A percentile compares a stretch with the other conserved stretches of the same genome.
Conservation (phyloP, 2,113 vertebrate species). For the Arenaria interpres region DNA sequence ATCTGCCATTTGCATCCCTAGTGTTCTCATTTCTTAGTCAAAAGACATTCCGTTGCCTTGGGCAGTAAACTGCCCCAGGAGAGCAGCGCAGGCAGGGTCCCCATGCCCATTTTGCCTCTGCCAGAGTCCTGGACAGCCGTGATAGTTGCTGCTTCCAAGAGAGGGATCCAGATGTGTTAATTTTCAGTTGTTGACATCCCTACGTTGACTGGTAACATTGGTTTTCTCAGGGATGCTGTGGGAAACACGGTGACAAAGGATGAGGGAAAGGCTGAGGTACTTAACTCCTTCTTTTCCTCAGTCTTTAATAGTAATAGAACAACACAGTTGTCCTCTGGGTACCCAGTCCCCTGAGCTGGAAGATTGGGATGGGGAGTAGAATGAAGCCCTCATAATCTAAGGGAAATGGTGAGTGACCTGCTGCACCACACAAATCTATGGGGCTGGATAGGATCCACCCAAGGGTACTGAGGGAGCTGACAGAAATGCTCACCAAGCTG, state of each 20-base stretch:
- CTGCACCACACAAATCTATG: neutral
- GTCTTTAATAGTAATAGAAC: neutral
- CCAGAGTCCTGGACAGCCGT: neutral
- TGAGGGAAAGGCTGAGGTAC: neutral
- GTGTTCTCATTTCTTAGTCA: neutral
- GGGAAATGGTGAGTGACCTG: neutral
- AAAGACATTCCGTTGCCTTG: rapidly evolving
- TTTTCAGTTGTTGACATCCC: neutral
- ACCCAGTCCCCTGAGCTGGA: neutral
- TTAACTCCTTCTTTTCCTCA: neutral
- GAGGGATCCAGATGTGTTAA: neutral
- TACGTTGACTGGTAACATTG: neutral
- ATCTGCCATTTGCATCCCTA: neutral
- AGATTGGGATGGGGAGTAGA: neutral
- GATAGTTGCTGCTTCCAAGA: neutral
- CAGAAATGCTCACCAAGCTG: neutral
- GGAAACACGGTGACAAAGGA: neutral
- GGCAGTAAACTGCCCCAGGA: neutral
- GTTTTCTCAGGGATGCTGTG: neutral
- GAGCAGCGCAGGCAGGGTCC: neutral
- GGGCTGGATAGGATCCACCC: neutral
- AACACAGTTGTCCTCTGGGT: neutral
- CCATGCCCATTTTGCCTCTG: neutral
- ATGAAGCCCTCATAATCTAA: neutral
- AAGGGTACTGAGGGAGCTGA: neutral